phyloP scores from a whole-genome alignment of 1,140 invertebrate genomes.

The Calephelis nemesis region DNA sequence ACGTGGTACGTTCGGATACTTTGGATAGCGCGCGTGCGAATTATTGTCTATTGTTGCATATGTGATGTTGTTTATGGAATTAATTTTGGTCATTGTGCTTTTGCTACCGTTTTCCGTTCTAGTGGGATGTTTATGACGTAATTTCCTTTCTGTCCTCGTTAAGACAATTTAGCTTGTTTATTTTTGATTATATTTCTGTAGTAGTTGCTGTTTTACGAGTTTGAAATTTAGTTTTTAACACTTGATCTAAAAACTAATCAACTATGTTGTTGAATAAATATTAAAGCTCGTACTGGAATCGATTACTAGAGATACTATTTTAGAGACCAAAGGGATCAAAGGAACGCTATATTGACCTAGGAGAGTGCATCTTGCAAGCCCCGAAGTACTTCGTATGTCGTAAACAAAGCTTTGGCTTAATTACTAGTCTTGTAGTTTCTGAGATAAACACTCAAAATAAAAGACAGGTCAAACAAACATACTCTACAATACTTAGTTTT shows the following conservation, averaged over 20 bases:
- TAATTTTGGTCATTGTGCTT: constrained; percentile 70
- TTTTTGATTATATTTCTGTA: constrained; percentile 13
- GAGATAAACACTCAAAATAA: too few relatives aligned
- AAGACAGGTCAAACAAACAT: too few relatives aligned
- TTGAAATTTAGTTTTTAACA: not conserved
- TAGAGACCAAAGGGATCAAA: too few relatives aligned
- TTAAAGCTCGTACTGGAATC: not conserved
- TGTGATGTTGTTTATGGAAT: constrained; percentile 76
- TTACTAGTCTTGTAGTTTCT: too few relatives aligned
- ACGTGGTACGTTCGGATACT: constrained; percentile 57
- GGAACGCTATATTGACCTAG: too few relatives aligned
- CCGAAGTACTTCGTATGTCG: too few relatives aligned
- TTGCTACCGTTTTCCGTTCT: constrained; percentile 55
- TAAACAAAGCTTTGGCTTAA: too few relatives aligned
- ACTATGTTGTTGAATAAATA: not conserved
- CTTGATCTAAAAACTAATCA: too few relatives aligned
- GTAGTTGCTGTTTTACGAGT: not conserved
- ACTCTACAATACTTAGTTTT: too few relatives aligned
- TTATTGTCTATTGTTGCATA: constrained; percentile 73
- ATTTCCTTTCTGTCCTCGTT: constrained; percentile 41
- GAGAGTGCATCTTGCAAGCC: too few relatives aligned
- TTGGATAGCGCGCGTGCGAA: constrained; percentile 59
- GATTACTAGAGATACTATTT: too few relatives aligned
- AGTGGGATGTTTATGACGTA: constrained; percentile 49
- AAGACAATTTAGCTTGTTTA: constrained; percentile 20